Percentiles rank a stretch among this genome's conserved stretches.
These are phyloP conservation scores for Ellobius talpinus DNA, from an alignment of 2,113 vertebrate species.

Conservation along the genomic window DNA sequence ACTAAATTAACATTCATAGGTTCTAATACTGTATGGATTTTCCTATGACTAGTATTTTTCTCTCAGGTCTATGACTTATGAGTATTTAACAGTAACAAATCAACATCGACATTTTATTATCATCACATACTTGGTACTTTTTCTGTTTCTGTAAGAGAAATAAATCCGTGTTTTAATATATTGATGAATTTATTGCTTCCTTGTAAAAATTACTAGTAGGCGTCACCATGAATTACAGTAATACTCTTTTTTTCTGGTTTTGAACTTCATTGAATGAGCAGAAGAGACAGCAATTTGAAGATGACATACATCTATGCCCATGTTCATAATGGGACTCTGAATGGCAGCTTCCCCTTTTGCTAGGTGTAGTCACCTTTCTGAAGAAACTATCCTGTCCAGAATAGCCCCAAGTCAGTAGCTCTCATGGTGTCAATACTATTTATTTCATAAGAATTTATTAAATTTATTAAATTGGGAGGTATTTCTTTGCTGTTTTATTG, in stretches of 20 bases:
- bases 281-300: conserved; percentile 21
- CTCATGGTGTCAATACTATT: not conserved
- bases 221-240: conserved; percentile 57
- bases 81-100: conserved; percentile 44
- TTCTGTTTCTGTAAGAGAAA: conserved; percentile 63
- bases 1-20: conserved; percentile 37
- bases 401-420: not conserved
- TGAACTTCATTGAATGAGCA: not conserved
- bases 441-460: not conserved
- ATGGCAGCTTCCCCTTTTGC: not conserved
- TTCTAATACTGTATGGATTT: conserved; percentile 56
- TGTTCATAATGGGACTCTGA: not conserved
- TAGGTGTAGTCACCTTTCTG: not conserved
- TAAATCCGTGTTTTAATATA: conserved; percentile 51
- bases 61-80: conserved; percentile 33
- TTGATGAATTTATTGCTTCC: conserved; percentile 54
- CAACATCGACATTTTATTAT: conserved; percentile 55
- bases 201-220: conserved; percentile 34
- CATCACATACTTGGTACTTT: not conserved
- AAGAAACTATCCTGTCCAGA: not conserved
- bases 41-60: conserved; percentile 51
- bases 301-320: not conserved
- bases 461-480: not conserved
- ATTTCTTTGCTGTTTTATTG: not conserved
- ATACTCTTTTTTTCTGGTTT: not conserved